Evolutionary conservation across 2,888 invertebrate species (phyloP).

Genomic region (Zelleria hepariella): DNA sequence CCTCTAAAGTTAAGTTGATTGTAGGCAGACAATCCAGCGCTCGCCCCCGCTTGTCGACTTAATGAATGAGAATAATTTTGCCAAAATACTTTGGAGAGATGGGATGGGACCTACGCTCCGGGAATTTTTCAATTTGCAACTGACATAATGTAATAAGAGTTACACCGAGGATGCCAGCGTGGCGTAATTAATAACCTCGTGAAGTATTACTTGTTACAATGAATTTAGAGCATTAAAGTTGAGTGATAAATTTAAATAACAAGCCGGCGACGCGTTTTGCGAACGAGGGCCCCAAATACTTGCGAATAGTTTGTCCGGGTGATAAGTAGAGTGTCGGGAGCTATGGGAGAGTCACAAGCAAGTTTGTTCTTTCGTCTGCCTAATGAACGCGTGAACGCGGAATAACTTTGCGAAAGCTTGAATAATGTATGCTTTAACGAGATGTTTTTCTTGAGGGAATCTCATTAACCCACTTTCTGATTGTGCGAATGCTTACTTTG

Average conservation of each 20-base stretch:
- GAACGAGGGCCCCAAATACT: conserved; percentile 54
- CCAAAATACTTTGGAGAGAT: conserved; percentile 57
- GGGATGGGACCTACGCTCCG: conserved; percentile 68
- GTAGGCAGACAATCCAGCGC: conserved; percentile 46
- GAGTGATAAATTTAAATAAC: conserved; percentile 72
- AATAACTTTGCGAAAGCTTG: conserved; percentile 67
- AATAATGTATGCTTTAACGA: conserved; percentile 72
- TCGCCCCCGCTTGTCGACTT: conserved; percentile 62
- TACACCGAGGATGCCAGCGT: conserved; percentile 65
- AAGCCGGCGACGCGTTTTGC: conserved; percentile 39
- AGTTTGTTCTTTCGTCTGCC: conserved; percentile 54
- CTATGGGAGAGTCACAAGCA: conserved; percentile 53
- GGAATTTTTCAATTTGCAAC: conserved; percentile 73
- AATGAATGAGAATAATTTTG: conserved; percentile 72
- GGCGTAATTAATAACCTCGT: conserved; percentile 69
- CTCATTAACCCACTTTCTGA: conserved; percentile 70
- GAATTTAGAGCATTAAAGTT: conserved; percentile 71
- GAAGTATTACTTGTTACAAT: conserved; percentile 71
- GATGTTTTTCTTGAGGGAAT: conserved; percentile 71
- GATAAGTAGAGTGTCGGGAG: conserved; percentile 57
- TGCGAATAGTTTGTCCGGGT: conserved; percentile 54
- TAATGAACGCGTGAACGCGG: conserved; percentile 70
- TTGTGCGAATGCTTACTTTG: conserved; percentile 66
- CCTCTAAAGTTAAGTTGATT: conserved; percentile 1
- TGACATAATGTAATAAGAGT: conserved; percentile 72